A percentile compares a stretch with the other conserved stretches of the same genome.
Evolutionary conservation across 2,113 vertebrate genomes (phyloP).

Genomic region (Python bivittatus): DNA sequence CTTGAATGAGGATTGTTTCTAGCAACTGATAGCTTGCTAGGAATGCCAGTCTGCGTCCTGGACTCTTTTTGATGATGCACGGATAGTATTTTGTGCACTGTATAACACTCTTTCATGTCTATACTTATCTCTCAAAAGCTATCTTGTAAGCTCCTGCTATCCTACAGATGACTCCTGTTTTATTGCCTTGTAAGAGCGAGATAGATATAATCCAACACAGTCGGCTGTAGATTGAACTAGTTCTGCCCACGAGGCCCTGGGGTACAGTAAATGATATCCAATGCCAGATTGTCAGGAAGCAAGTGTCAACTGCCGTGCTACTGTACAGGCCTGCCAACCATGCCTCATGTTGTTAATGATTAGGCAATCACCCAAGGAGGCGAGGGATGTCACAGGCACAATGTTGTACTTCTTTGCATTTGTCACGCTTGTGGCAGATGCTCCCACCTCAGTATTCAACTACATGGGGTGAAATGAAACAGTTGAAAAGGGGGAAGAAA

Average conservation of each 20-base stretch:
- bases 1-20: constrained; percentile 13
- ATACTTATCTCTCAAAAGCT: not conserved
- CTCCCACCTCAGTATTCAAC: not conserved
- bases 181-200: constrained; percentile 9
- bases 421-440: not conserved
- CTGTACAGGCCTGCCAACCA: not conserved
- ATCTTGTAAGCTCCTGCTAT: not conserved
- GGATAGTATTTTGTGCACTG: not conserved
- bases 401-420: not conserved
- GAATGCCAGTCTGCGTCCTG: not conserved
- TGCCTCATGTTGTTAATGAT: not conserved
- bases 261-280: constrained; percentile 4
- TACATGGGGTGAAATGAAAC: not conserved
- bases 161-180: constrained; percentile 1
- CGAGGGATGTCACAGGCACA: not conserved
- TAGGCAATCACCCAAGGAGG: not conserved
- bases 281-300: not conserved
- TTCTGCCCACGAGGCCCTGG: not conserved
- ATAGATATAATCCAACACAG: not conserved
- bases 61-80: not conserved
- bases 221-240: not conserved
- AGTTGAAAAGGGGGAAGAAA: not conserved
- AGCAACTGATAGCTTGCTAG: not conserved
- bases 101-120: not conserved
- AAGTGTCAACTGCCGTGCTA: not conserved